These are phyloP conservation scores for Actenoides hombroni DNA, from an alignment of 2,113 vertebrate species.

Conservation along the genomic window DNA sequence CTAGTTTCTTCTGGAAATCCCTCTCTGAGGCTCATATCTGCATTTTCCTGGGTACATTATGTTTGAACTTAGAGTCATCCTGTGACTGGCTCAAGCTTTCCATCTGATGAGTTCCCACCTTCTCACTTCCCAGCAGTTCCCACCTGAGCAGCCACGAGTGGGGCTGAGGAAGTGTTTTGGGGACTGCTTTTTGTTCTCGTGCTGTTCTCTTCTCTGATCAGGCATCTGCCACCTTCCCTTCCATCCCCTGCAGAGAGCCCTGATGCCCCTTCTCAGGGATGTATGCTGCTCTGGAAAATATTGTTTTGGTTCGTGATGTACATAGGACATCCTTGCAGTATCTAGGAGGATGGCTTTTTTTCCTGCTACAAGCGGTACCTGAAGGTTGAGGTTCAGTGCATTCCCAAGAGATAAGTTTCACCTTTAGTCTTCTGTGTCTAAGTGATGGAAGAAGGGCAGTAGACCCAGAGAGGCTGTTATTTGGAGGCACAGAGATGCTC, in stretches of 20 bases:
- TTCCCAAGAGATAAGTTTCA: not conserved
- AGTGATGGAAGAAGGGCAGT: not conserved
- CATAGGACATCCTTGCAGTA: not conserved
- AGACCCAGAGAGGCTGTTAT: not conserved
- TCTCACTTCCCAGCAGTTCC: not conserved
- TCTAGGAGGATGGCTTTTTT: not conserved
- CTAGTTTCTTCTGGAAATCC: slow-evolving; percentile 6
- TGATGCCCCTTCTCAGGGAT: not conserved
- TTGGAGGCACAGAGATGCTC: not conserved
- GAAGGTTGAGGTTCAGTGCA: not conserved
- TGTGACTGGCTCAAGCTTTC: not conserved
- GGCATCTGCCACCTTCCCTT: not conserved
- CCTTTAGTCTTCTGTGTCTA: not conserved
- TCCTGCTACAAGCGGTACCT: not conserved
- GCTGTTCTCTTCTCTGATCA: not conserved
- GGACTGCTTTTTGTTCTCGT: not conserved
- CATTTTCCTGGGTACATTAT: not conserved
- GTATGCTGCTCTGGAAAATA: not conserved
- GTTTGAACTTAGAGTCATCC: not conserved
- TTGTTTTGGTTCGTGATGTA: not conserved
- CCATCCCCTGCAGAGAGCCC: not conserved
- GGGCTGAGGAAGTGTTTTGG: not conserved
- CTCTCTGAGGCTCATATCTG: not conserved
- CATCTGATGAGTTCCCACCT: not conserved
- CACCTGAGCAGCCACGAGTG: not conserved